These are phyloP conservation scores for Crambe crambe DNA, from an alignment of 37 sponge, comb jelly and placozoan genomes.

Conservation along the genomic window DNA sequence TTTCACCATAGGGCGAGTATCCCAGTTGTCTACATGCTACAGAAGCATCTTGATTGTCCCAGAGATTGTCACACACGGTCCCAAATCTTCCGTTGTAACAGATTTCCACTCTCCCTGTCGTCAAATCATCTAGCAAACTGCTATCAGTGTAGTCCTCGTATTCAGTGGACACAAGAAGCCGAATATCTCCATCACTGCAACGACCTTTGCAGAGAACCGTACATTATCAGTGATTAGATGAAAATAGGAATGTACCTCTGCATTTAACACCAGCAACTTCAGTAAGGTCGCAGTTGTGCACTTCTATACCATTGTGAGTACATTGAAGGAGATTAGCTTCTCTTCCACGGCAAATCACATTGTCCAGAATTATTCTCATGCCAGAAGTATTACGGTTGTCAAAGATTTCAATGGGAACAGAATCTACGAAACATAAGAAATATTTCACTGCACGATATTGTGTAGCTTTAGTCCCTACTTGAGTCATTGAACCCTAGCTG, in stretches of 20 bases:
- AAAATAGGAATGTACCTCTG: not conserved
- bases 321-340: not conserved
- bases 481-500: not conserved
- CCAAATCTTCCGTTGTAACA: constrained; percentile 24
- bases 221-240: not conserved
- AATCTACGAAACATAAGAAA: not conserved
- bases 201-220: not conserved
- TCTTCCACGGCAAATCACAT: not conserved
- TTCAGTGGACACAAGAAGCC: not conserved
- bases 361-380: not conserved
- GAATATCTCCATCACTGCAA: not conserved
- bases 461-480: too few relatives aligned
- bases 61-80: constrained; percentile 12
- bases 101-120: constrained; percentile 24
- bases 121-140: constrained; percentile 4
- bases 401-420: not conserved
- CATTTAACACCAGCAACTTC: not conserved
- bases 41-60: constrained; percentile 28
- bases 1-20: not conserved
- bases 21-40: constrained; percentile 33
- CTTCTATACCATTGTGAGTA: not conserved
- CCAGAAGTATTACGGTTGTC: not conserved
- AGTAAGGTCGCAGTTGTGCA: not conserved
- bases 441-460: not conserved
- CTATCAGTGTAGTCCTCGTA: not conserved